Base-by-base conservation (phyloP, 2,113 vertebrate species). In the Hydrochoerus hydrochaeris region DNA sequence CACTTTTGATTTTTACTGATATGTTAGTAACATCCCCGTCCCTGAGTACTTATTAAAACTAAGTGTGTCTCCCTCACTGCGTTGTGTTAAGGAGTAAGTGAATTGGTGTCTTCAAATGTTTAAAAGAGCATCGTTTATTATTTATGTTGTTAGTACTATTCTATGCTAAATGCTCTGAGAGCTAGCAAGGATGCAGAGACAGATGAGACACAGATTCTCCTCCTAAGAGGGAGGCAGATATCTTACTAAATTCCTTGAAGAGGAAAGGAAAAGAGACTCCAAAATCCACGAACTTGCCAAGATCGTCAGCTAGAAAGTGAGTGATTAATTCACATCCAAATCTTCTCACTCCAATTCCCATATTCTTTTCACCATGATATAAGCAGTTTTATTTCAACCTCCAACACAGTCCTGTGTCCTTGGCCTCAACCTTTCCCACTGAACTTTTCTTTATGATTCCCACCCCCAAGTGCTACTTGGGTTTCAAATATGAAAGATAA, bases 61-160 rank as follows among this genome's bases (percentile, higher is more conserved):
- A 46, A 92, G 22, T 19, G 13, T 54, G 44, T 28, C 83, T n/a
- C 46, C 46, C 49, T 75, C 75, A n/a, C 3, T 49, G n/a, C 7
- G 35, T 35, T 91, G 65, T 26, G 86, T 0, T 88, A 82, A 90
- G 57, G 54, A 90, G 78, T 95, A 58, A 85, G 49, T 75, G 32
- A 95, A 95, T 88, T n/a, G 71, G 5, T n/a, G 60, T 35, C 90
- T 82, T 58, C 19, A 75, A 49, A 24, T 69, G 20, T 91, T 85
- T 85, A 87, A 26, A 90, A 82, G 78, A 86, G 20, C 81, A 38
- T 52, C 5, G 52, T 54, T 91, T 83, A 73, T 65, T 16, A 80
- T 54, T 94, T 32, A 60, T 41, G 35, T 86, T 52, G 16, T 78
- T 91, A 88, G 13, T 35, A 69, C 52, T 71, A 22, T 38, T 75